Percentiles rank a stretch among this genome's conserved stretches.
These are phyloP conservation scores for Holothuria glaberrima DNA, from an alignment of 35 echinoderm and acorn worm species.

Conservation along the genomic window DNA sequence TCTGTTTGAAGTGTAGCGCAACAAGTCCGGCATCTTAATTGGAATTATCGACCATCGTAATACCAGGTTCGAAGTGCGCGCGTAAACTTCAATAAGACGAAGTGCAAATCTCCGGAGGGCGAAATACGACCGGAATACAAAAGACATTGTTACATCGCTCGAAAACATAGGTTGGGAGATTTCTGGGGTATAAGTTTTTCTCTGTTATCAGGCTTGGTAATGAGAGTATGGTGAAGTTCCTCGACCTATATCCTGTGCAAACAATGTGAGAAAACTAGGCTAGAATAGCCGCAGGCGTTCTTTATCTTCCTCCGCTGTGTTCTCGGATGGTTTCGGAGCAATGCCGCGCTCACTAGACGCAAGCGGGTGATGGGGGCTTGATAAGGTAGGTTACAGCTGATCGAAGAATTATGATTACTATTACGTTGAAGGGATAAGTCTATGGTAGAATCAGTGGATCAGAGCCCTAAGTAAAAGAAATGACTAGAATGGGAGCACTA, in stretches of 20 bases:
- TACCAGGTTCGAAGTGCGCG: constrained; percentile 36
- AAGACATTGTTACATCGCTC: constrained; percentile 28
- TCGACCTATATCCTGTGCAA: constrained; percentile 51
- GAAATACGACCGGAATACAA: constrained; percentile 39
- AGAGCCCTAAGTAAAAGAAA: too few species aligned
- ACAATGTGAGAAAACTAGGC: constrained; percentile 36
- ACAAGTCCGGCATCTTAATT: constrained; percentile 33
- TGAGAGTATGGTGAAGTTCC: constrained; percentile 22
- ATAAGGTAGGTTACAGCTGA: too few species aligned
- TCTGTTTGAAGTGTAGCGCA: neutral
- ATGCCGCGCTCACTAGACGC: too few species aligned
- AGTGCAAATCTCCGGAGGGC: constrained; percentile 33
- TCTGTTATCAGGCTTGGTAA: constrained; percentile 14
- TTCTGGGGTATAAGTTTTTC: neutral
- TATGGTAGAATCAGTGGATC: too few species aligned
- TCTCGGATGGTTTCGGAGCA: too few species aligned
- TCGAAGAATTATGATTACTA: too few species aligned
- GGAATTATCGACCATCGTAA: constrained; percentile 40
- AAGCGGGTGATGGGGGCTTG: too few species aligned
- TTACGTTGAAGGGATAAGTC: too few species aligned
- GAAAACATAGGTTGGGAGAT: constrained; percentile 29
- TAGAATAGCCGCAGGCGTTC: constrained; percentile 21
- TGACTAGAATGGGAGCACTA: too few species aligned
- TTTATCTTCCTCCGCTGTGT: too few species aligned
- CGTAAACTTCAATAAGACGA: constrained; percentile 49